These are phyloP conservation scores for Apogon hyalosoma DNA, from an alignment of 2,797 vertebrate species.

Conservation along the genomic window DNA sequence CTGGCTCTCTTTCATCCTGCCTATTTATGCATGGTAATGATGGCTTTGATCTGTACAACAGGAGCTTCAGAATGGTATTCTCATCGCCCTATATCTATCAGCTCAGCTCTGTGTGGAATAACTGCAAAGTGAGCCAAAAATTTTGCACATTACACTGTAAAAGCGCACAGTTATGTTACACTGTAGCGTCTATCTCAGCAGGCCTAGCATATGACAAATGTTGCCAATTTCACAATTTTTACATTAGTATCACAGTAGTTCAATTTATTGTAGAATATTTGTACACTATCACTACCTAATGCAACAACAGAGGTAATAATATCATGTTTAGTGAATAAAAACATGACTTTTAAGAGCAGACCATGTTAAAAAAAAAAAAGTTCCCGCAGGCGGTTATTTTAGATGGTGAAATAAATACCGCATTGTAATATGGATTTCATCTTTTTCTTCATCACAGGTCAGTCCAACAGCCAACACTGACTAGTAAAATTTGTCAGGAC, in stretches of 20 bases:
- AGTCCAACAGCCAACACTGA: conserved; percentile 9
- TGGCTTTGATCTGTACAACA: conserved; percentile 53
- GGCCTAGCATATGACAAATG: background rate
- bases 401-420: conserved; percentile 6
- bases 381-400: conserved; percentile 12
- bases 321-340: no score
- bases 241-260: background rate
- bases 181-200: background rate
- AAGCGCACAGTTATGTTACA: conserved; percentile 6
- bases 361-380: background rate
- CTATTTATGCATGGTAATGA: conserved; percentile 57
- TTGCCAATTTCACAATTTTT: background rate
- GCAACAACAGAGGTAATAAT: conserved; percentile 3
- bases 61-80: conserved; percentile 33
- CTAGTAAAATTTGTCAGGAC: conserved; percentile 25
- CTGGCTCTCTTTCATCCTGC: conserved; percentile 52
- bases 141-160: conserved; percentile 22
- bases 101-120: conserved; percentile 37
- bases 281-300: background rate
- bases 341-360: no score
- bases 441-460: conserved; percentile 2
- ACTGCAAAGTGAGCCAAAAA: conserved; percentile 4
- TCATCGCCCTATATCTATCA: conserved; percentile 33
- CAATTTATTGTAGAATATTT: background rate
- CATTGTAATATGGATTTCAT: background rate